Evolutionary conservation across 2,113 vertebrate genomes (phyloP), one percentile per base, ranked within the genome.

Genomic region (Eolophus roseicapilla): DNA sequence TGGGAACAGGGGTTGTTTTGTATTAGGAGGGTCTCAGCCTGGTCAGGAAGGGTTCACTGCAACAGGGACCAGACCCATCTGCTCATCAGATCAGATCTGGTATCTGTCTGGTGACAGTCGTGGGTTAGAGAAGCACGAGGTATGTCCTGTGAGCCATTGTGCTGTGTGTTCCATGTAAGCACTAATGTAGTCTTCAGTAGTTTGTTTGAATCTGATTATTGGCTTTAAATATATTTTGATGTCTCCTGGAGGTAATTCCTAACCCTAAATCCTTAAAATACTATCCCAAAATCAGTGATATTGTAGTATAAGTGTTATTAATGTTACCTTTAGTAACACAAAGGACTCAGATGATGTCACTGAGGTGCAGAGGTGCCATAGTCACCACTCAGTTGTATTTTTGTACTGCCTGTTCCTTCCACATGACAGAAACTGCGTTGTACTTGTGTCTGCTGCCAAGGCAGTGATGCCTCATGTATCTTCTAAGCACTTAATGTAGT

Each of bases 71-170:
- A 19, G 77, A 13, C 16, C 44, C 31, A 3, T 15, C 35, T 55
- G 10, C 15, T 23, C 4, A 13, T 75, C 29, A 17, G 37, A 12
- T 41, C 17, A 10, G 59, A 16, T n/a, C 13, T 35, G 21, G 33
- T 35, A n/a, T 35, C 24, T 3, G 21, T 24, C 57, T 35, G 33
- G 33, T 35, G 69, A 19, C 35, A 47, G 41, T 3, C 31, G 25
- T 7, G n/a, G 69, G 35, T 67, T 28, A 46, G 35, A 44, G 70
- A 65, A 71, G 70, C 24, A 5, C 11, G 5, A 28, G 69, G 3
- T 50, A 7, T 44, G 70, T 41, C 44, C 60, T 19, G 3, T 9
- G 57, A n/a, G 64, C 17, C 0, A 0, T 13, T 17, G 43, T 27
- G 78, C 68, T 21, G 28, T 10, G 41, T 37, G 37, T 24, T 52